Percentiles rank a stretch among this genome's conserved stretches.
Conservation (phyloP, 2,113 vertebrate genomes). For the Istiophorus platypterus region DNA sequence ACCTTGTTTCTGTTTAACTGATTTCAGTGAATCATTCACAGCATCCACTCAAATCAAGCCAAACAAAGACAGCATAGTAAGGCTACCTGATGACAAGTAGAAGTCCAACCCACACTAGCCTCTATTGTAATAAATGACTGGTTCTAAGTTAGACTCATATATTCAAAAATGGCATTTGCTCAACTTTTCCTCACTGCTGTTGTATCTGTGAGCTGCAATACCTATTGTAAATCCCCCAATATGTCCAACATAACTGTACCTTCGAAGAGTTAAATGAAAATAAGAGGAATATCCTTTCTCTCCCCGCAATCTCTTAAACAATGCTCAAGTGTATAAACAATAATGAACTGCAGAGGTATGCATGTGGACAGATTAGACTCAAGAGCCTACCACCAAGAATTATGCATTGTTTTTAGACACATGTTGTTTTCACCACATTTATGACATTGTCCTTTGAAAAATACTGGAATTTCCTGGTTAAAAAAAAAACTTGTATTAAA, state of each 20-base stretch:
- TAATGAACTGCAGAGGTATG: conserved; percentile 12
- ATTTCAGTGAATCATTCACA: conserved; percentile 52
- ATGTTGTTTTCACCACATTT: not conserved
- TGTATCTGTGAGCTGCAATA: not conserved
- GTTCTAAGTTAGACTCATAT: not conserved
- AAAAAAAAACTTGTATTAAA: conserved; percentile 1
- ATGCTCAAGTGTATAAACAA: conserved; percentile 11
- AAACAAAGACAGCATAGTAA: conserved; percentile 27
- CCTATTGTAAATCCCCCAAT: not conserved
- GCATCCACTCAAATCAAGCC: conserved; percentile 2
- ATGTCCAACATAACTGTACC: not conserved
- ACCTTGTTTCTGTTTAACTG: conserved; percentile 24
- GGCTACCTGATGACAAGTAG: not conserved
- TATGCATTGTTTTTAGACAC: conserved; percentile 9
- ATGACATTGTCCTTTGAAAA: conserved; percentile 10
- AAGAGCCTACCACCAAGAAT: not conserved
- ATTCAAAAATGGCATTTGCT: conserved; percentile 10
- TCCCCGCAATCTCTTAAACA: conserved; percentile 4
- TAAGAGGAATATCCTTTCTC: not conserved
- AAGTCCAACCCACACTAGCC: conserved; percentile 8
- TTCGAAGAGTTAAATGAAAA: conserved; percentile 20
- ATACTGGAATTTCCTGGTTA: conserved; percentile 7
- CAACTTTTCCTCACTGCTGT: not conserved
- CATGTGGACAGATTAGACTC: not conserved
- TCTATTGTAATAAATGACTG: conserved; percentile 15